Base-by-base conservation (phyloP, 1,140 invertebrate genomes). In the Melipona quadrifasciata region DNA sequence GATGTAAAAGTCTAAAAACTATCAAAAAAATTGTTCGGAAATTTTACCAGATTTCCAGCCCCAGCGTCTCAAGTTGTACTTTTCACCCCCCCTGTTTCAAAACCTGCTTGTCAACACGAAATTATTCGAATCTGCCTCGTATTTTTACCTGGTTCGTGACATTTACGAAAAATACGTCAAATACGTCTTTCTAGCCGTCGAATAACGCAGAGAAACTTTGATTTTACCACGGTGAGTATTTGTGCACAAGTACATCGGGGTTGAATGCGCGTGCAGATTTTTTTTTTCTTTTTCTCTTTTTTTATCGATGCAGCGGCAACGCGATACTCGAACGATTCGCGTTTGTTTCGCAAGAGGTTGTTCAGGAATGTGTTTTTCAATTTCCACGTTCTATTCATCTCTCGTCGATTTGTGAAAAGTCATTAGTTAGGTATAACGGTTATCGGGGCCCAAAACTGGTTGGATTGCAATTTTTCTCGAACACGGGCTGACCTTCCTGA, bases 1-100 rank as follows among this genome's bases (percentile, higher is more conserved):
- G 91, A 92, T 93, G 93, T 91, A 93, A n/a, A n/a, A n/a, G n/a
- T n/a, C n/a, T n/a, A n/a, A n/a, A n/a, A n/a, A n/a, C n/a, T n/a
- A n/a, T n/a, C n/a, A n/a, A n/a, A n/a, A n/a, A n/a, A 94, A 93
- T 93, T 93, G 92, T 93, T 89, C 89, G 92, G 91, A 94, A 94
- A 93, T 93, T 93, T 75, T 86, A 73, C 53, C 27, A 51, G 51
- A 68, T 27, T 24, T 68, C 76, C 68, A 68, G 74, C 64, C 76
- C 57, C 61, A 17, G 5, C 3, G 27, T 31, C 6, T 34, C 61
- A 75, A 31, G 14, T 39, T 57, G 58, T 21, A 47, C 31, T 58
- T 84, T 70, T 51, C 34, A 27, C 14, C 61, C 19, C 65, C n/a
- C 0, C 1, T 27, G 21, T 16, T 31, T 3, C 27, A 24, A n/a